Evolutionary conservation across 2,888 invertebrate genomes (phyloP), one percentile per base, ranked within the genome.

Genomic region (Drosophila atripex): DNA sequence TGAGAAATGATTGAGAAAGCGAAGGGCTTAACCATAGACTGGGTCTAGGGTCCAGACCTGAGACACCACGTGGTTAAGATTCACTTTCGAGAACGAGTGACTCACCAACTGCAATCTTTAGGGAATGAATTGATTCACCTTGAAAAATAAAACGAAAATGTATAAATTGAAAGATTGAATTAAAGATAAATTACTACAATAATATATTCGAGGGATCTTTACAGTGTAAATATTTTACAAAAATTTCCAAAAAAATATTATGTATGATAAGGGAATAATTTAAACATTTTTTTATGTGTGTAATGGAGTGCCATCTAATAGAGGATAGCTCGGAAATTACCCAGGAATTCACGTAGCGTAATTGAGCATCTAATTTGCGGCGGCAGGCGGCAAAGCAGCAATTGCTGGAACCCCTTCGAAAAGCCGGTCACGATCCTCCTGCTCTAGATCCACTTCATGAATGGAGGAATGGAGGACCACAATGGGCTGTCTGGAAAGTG

Each of bases 281-380:
- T 28, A 28, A 9, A 28, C 9, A 28, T 35, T 63, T 50, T 23
- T 23, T 12, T 4, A 35, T 39, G 30, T 9, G 49, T 39, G 11
- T 38, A 25, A 11, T 38, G 32, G 5, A 18, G 30, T 25, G 43
- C 35, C 45, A 16, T 43, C 64, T 28, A 28, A 28, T 28, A 28
- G 28, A 9, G 64, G 53, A 52, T 39, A 58, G 56, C 52, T 49
- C 11, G 41, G 59, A 60, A 73, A 84, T 84, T 84, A 88, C 50
- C 25, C 46, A 58, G 82, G 87, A 84, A 84, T 84, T 68, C 74
- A 56, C 49, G 51, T 59, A 70, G 64, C 66, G 75, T 75, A 86
- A 86, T 86, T 88, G 89, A 88, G 88, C 85, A 71, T 88, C 85
- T 87, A 87, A 86, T 82, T 76, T 87, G 82, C 85, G 76, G 80